A percentile compares a stretch with the other conserved stretches of the same genome.
Evolutionary conservation across 2,797 vertebrate genomes (phyloP).

Genomic region (Xenentodon cancila): DNA sequence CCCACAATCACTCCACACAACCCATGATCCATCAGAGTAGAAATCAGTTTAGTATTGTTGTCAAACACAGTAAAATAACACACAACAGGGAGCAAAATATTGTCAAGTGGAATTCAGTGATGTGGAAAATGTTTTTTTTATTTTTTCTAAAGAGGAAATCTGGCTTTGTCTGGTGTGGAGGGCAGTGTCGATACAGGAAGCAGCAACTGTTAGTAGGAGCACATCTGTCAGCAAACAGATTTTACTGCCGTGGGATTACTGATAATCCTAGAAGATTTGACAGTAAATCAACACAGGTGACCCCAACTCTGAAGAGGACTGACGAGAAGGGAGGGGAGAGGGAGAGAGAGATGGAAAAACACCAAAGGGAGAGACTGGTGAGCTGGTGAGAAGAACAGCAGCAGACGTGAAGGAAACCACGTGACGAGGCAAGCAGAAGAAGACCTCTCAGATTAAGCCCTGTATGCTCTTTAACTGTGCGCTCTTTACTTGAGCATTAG

Average conservation of each 20-base stretch:
- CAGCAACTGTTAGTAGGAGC: slow-evolving; percentile 67
- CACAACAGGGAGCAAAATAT: slow-evolving; percentile 51
- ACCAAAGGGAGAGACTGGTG: slow-evolving; percentile 13
- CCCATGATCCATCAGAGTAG: slow-evolving; percentile 46
- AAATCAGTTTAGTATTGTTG: slow-evolving; percentile 43
- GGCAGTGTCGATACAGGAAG: slow-evolving; percentile 64
- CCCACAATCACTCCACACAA: slow-evolving; percentile 42
- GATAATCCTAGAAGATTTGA: slow-evolving; percentile 84
- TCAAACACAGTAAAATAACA: slow-evolving; percentile 59
- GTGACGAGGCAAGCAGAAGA: too few species aligned
- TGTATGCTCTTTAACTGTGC: too few species aligned
- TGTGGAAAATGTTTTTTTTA: slow-evolving; percentile 68
- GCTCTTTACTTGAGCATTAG: too few species aligned
- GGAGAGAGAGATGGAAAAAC: neutral
- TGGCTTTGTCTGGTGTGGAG: slow-evolving; percentile 61
- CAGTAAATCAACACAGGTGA: slow-evolving; percentile 83
- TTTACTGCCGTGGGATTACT: slow-evolving; percentile 77
- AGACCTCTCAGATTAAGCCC: too few species aligned
- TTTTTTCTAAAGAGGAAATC: slow-evolving; percentile 35
- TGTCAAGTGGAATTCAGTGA: slow-evolving; percentile 71
- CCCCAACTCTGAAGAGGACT: slow-evolving; percentile 46
- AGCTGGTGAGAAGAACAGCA: slow-evolving; percentile 7
- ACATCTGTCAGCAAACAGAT: slow-evolving; percentile 82
- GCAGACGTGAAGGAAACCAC: slow-evolving; percentile 7
- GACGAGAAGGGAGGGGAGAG: slow-evolving; percentile 1